Percentiles rank a stretch among this genome's conserved stretches.
Conservation (phyloP, 2,113 vertebrate genomes). For the Entelurus aequoreus region DNA sequence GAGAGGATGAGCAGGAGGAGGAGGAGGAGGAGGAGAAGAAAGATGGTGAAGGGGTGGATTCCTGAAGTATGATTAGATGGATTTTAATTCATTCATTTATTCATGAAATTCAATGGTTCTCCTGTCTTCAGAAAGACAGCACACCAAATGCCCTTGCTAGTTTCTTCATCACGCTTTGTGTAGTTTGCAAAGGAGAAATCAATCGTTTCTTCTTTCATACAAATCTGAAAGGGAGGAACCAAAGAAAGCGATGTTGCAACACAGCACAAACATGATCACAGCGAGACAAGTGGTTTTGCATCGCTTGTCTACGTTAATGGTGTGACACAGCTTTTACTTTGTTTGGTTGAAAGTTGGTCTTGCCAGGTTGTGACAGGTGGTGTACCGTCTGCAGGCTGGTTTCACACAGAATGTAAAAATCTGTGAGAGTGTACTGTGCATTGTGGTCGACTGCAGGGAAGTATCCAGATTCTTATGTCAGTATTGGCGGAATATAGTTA, state of each 20-base stretch:
- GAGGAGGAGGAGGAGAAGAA: constrained; percentile 12
- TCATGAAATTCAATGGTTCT: constrained; percentile 67
- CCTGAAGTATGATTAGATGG: constrained; percentile 69
- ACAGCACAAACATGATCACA: constrained; percentile 46
- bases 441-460: constrained; percentile 23
- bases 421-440: constrained; percentile 26
- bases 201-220: constrained; percentile 54
- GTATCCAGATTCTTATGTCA: constrained; percentile 21
- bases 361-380: constrained; percentile 57
- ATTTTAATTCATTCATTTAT: constrained; percentile 76
- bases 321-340: constrained; percentile 58
- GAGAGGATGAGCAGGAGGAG: no score
- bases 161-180: constrained; percentile 66
- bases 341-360: constrained; percentile 50
- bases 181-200: constrained; percentile 68
- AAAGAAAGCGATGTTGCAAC: constrained; percentile 56
- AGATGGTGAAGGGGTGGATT: constrained; percentile 24
- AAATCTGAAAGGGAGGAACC: constrained; percentile 49
- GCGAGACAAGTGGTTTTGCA: constrained; percentile 54
- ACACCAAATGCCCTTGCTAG: constrained; percentile 57
- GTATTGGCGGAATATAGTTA: constrained; percentile 22
- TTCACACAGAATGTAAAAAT: constrained; percentile 41
- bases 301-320: constrained; percentile 55
- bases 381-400: constrained; percentile 40
- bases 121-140: constrained; percentile 60